Base-by-base conservation (phyloP, 2,888 invertebrate species). In the Rhagonycha lutea region DNA sequence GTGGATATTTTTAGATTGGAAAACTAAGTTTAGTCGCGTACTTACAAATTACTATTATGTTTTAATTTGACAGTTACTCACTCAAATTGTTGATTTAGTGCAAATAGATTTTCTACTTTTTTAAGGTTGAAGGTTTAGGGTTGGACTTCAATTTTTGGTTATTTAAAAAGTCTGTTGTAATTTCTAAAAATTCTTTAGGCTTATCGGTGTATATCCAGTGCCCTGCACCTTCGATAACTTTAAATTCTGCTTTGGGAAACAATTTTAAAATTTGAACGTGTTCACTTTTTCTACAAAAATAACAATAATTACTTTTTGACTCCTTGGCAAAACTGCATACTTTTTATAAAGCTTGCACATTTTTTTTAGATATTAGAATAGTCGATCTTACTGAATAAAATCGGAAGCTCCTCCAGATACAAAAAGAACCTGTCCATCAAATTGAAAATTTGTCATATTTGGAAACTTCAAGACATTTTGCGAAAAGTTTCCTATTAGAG, bases 141-240 rank as follows among this genome's bases (percentile, higher is more conserved):
- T 18, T 63, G 61, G 4, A 61, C 2, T 14, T 14, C n/a, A 12
- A 23, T 23, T 63, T 14, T 47, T 62, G 14, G 23, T 74, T 80
- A 79, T 90, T 89, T 78, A 95, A 86, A 87, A 95, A 95, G 80
- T 90, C 89, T 80, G 91, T 88, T 47, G 92, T 89, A 68, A 90
- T 82, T 70, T 92, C 90, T 26, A 96, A 86, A 86, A 97, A 96
- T 80, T 94, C 92, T 10, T 90, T 88, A 1, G 98, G 97, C 85
- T 96, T 94, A 79, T 98, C 98, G 80, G 95, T 94, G 86, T 99
- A 98, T 0, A 98, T 92, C 95, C 98, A 96, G 87, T 99, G 98
- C 0, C 97, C 96, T 7, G 98, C 95, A 32, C 94, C 95, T 69
- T 92, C 90, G 70, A 97, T 91, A 81, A 92, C 93, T 69, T 89